Conservation (phyloP, 2,113 vertebrate species). For the Phaethornis superciliosus region DNA sequence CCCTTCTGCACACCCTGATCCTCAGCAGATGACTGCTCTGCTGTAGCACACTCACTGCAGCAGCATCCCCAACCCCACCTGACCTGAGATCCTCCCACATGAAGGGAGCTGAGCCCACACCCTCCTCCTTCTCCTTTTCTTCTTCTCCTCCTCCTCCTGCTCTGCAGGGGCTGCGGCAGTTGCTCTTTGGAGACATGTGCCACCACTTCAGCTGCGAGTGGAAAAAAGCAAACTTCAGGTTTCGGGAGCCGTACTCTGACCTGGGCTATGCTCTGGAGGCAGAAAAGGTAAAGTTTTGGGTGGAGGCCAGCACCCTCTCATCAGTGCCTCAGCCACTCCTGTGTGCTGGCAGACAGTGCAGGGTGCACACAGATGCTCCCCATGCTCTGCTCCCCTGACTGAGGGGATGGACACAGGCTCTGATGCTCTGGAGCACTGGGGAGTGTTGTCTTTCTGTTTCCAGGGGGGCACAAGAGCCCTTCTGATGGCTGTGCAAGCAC, state of each 20-base stretch:
- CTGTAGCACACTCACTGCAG: rapidly evolving
- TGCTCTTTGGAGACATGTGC: slow-evolving; percentile 78
- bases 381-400: background rate
- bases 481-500: slow-evolving; percentile 85
- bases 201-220: slow-evolving; percentile 79
- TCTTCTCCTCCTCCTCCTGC: background rate
- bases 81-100: rapidly evolving
- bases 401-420: background rate
- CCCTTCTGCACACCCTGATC: background rate
- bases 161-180: slow-evolving; percentile 75
- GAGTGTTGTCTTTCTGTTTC: background rate
- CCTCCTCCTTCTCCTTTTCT: background rate
- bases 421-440: too few relatives aligned
- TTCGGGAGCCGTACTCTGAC: slow-evolving; percentile 71
- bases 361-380: background rate
- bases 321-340: rapidly evolving
- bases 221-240: slow-evolving; percentile 80
- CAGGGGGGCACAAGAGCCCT: slow-evolving; percentile 80
- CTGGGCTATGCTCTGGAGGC: slow-evolving; percentile 80
- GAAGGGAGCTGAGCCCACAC: rapidly evolving
- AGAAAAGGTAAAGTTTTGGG: slow-evolving; percentile 69
- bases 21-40: rapidly evolving
- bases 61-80: rapidly evolving
- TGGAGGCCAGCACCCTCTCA: rapidly evolving
- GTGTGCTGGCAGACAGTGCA: background rate